Conservation (phyloP, 2,797 vertebrate genomes). For the Syndactyla subalaris region DNA sequence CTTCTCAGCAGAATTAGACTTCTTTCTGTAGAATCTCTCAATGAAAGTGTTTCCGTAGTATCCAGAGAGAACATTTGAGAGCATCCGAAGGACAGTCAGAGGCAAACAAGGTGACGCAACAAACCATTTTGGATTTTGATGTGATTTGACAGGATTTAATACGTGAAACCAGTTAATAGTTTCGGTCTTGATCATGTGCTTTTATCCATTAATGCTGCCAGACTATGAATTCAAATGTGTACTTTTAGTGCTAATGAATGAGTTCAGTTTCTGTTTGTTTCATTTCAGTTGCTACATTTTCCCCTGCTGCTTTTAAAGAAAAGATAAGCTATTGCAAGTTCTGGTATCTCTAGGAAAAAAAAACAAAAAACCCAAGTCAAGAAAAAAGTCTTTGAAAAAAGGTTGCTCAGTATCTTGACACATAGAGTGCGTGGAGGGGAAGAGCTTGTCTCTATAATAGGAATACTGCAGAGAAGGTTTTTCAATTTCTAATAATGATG, state of each 20-base stretch:
- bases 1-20: neutral
- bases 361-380: too few relatives aligned
- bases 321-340: neutral
- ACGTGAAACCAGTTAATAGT: neutral
- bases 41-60: neutral
- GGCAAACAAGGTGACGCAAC: neutral
- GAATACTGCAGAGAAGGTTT: neutral
- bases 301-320: neutral
- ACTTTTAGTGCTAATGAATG: neutral
- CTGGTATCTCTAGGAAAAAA: neutral
- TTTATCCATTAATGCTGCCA: neutral
- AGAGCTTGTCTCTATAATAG: neutral
- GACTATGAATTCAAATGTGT: neutral
- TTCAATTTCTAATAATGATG: neutral
- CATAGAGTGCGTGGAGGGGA: accelerated
- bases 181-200: neutral
- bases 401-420: neutral
- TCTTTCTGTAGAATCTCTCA: neutral
- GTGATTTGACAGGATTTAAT: neutral
- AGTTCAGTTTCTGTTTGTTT: neutral
- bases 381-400: neutral
- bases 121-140: neutral
- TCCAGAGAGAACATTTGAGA: neutral
- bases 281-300: neutral
- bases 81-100: neutral